These are phyloP conservation scores for Eleutherodactylus coqui DNA, from an alignment of 2,797 vertebrate genomes.

Conservation along the genomic window DNA sequence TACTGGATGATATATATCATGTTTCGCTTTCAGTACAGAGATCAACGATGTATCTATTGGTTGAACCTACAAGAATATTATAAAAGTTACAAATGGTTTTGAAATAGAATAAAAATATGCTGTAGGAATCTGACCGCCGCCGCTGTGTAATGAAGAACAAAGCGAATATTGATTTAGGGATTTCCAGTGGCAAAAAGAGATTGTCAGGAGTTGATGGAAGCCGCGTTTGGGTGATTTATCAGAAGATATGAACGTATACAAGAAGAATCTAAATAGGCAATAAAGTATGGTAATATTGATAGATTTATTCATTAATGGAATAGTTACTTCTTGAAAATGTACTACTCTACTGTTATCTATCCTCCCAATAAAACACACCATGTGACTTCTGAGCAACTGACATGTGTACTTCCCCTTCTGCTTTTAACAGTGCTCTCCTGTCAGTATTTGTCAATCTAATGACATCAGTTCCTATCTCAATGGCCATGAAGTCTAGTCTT, in stretches of 20 bases:
- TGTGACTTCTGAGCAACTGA: no score
- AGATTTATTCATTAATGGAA: neutral
- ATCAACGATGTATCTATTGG: conserved; percentile 81
- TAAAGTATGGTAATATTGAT: neutral
- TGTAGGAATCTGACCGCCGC: no score
- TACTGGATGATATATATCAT: conserved; percentile 75
- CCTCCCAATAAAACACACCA: no score
- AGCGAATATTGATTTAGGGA: neutral
- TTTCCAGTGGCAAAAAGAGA: neutral
- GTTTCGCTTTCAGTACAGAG: conserved; percentile 77
- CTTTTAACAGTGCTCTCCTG: no score
- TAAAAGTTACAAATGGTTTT: neutral
- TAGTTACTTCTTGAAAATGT: neutral
- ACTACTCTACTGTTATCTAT: no score
- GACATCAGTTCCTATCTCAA: no score
- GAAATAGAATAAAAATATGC: neutral
- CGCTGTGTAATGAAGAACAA: neutral
- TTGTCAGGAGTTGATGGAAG: neutral
- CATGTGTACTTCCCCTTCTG: no score
- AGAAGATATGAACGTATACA: neutral
- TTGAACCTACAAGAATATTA: conserved; percentile 77
- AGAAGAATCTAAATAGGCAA: neutral
- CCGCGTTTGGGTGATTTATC: neutral
- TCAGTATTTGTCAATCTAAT: no score
- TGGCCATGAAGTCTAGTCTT: no score